Base-by-base conservation (phyloP, 2,888 invertebrate genomes). In the Aspidiotus rigidus region DNA sequence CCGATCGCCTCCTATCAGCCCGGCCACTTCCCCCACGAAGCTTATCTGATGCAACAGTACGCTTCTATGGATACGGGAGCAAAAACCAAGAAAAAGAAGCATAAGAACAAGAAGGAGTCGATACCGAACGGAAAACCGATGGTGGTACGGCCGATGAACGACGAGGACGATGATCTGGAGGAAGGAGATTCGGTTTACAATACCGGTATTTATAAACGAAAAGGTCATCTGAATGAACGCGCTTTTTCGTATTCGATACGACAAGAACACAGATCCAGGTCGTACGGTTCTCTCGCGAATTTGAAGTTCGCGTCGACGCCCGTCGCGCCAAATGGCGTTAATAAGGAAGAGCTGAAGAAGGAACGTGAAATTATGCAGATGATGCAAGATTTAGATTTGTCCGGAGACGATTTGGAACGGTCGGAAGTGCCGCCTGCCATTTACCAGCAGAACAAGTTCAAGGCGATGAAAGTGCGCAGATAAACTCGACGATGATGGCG, bases 211-310 rank as follows among this genome's bases (percentile, higher is more conserved):
- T 93, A 93, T 77, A 82, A 90, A 75, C 88, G 92, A 77, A 93
- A 93, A 76, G 93, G 93, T 0, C 93, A 94, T 76, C 79, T 94
- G 73, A 94, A 94, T 79, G 94, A 94, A 78, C 82, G 93, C 64
- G 94, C 94, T 39, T 94, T 94, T 77, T 92, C 92, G 70, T 93
- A 94, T 80, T 93, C 93, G 74, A 94, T 94, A 76, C 82, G 94
- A 70, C 93, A 94, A 78, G 94, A 94, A 78, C 93, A 94, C 77
- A 84, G 94, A 73, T 93, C 93, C 77, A 83, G 94, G 72, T 93
- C 93, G 75, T 93, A 94, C 78, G 93, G 93, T 71, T 92, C 92
- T 71, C 81, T 94, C 77, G 92, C 93, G 72, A 93, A 93, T 77
- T 81, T 94, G 72, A 92, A 93, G 77, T 93, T 93, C 79, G 90